Evolutionary conservation across 2,888 invertebrate species (phyloP).

Genomic region (Tetanocera ferruginea): DNA sequence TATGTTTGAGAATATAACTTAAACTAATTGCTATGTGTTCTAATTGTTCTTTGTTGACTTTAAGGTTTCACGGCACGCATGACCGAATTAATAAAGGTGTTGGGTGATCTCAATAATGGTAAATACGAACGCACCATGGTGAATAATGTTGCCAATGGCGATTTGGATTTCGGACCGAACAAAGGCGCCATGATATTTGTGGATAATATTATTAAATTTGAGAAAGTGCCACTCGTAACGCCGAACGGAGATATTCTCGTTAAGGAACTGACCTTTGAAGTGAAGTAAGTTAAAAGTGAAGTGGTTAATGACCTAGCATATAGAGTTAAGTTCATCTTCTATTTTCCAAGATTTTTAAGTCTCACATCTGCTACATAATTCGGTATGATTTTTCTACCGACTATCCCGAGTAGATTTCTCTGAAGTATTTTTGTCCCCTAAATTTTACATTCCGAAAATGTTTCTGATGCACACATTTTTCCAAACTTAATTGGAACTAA

Average conservation of each 20-base stretch:
- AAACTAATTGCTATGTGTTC: not conserved
- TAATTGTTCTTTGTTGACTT: not conserved
- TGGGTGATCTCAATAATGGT: conserved; percentile 86
- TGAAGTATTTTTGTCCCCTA: too few species aligned
- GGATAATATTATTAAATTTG: conserved; percentile 92
- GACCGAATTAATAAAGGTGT: conserved; percentile 87
- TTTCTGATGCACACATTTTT: too few species aligned
- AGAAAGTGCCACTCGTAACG: conserved; percentile 93
- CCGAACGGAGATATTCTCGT: conserved; percentile 97
- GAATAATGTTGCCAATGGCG: conserved; percentile 63
- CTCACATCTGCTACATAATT: too few species aligned
- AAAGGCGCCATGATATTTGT: conserved; percentile 84
- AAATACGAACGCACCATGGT: conserved; percentile 77
- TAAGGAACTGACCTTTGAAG: conserved; percentile 90
- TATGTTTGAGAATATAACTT: conserved; percentile 8
- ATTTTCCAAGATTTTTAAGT: too few species aligned
- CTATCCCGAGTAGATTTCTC: too few species aligned
- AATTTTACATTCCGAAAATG: too few species aligned
- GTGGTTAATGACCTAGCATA: too few species aligned
- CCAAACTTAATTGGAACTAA: too few species aligned
- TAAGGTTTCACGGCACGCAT: conserved; percentile 87
- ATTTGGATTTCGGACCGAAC: conserved; percentile 75
- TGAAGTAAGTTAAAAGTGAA: conserved; percentile 72
- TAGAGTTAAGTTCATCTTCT: too few species aligned
- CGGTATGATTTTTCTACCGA: too few species aligned